Base-by-base conservation (phyloP, 2,797 vertebrate genomes). In the Platyrinchus mystaceus region DNA sequence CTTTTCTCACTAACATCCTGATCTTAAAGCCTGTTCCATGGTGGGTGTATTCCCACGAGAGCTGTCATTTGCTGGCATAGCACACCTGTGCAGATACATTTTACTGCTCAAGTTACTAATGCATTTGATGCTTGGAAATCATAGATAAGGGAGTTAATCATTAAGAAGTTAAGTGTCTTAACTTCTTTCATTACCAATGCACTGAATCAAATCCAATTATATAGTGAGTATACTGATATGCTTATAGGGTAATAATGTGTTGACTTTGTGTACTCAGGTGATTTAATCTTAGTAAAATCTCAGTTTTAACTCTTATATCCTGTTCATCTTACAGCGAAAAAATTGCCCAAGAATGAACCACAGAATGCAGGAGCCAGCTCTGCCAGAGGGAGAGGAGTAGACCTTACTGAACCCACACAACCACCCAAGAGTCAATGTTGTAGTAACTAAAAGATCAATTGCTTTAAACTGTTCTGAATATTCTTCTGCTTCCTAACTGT, bases 261-360 rank as follows among this genome's bases (percentile, higher is more conserved):
- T 89, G 49, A 64, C 41, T 88, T 46, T 68, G 9, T 71, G 41
- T 83, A 43, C 30, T 81, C 7, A 4, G 27, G 30, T 68, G 44
- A 55, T 62, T 76, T 56, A 76, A 85, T 81, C 28, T 55, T 53
- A 49, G 28, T 73, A 24, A 19, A 56, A 47, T 86, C 67, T 55
- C 79, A n/a, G 66, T 88, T 94, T 97, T 93, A 55, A 84, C 63
- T 92, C 50, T 73, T 75, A 12, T 58, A 90, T 93, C 26, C 56
- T 79, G 13, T 94, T 96, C 66, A 28, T 91, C 55, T 97, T 96
- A 22, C 97, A 99, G 99, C 99, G 97, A 99, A 99, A 98, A 99
- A 99, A 91, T 97, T 99, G 93, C 99, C 99, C 75, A 99, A 99
- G 98, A 99, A 98, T 59, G 99, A 99, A 98, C 98, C 99, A 94